Evolutionary conservation across 2,888 invertebrate species (phyloP).

Genomic region (Leptothorax acervorum): DNA sequence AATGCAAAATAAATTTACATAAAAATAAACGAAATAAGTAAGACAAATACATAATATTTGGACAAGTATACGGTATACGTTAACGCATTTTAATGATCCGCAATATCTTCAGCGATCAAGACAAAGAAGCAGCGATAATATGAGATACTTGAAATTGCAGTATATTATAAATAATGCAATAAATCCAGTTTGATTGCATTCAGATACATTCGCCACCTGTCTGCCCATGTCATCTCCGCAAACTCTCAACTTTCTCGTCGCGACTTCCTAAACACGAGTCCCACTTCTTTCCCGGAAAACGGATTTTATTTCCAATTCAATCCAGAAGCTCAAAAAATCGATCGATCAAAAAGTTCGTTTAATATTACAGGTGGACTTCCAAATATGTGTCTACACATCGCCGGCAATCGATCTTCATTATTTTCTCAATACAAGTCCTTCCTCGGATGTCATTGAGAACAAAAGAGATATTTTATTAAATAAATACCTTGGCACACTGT

Average conservation of each 20-base stretch:
- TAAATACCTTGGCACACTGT: no score
- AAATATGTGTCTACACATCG: slow-evolving; percentile 84
- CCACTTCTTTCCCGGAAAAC: slow-evolving; percentile 62
- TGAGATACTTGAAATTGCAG: slow-evolving; percentile 54
- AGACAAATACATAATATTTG: background rate
- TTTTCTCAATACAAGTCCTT: no score
- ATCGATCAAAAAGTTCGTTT: slow-evolving; percentile 56
- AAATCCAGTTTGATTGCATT: slow-evolving; percentile 75
- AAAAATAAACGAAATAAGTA: background rate
- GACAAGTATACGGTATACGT: background rate
- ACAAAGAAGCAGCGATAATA: slow-evolving; percentile 9
- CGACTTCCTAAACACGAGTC: slow-evolving; percentile 78
- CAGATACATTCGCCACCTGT: slow-evolving; percentile 65
- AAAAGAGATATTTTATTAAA: no score
- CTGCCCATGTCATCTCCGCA: slow-evolving; percentile 34
- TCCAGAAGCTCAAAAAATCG: slow-evolving; percentile 44
- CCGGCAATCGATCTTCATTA: no score
- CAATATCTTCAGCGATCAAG: background rate
- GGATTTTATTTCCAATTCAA: slow-evolving; percentile 77
- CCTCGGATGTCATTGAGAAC: no score
- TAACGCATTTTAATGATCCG: background rate
- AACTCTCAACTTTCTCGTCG: slow-evolving; percentile 62
- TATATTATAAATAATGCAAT: slow-evolving; percentile 80
- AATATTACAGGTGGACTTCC: slow-evolving; percentile 86
- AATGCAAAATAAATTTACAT: background rate